phyloP scores from a whole-genome alignment of 1,140 invertebrate species.

The Leptinotarsa undecemlineata region DNA sequence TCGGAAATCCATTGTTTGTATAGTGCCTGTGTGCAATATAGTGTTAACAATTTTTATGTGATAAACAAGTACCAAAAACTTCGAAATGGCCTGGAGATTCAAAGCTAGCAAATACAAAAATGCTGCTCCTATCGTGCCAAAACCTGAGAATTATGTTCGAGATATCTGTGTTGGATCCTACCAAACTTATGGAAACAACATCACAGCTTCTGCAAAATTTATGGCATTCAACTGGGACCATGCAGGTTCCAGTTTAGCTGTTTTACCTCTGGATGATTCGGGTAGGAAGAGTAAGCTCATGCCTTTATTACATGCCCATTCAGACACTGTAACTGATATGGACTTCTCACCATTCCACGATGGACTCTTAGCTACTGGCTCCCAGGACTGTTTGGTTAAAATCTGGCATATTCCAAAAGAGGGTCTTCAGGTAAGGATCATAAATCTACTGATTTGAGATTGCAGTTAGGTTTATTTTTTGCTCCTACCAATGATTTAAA shows the following conservation, averaged over 20 bases:
- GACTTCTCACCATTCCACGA: slow-evolving; percentile 95
- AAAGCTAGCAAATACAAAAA: slow-evolving; percentile 97
- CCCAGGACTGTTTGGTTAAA: slow-evolving; percentile 88
- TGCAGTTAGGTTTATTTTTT: too few relatives aligned
- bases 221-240: slow-evolving; percentile 94
- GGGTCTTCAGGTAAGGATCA: slow-evolving; percentile 60
- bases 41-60: background rate
- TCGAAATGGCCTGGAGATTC: slow-evolving; percentile 86
- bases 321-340: slow-evolving; percentile 92
- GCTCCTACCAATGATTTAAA: too few relatives aligned
- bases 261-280: slow-evolving; percentile 78
- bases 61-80: slow-evolving; percentile 13
- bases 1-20: background rate
- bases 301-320: slow-evolving; percentile 81
- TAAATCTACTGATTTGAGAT: too few relatives aligned
- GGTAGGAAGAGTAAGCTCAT: slow-evolving; percentile 84
- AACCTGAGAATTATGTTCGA: slow-evolving; percentile 86
- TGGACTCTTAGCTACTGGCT: slow-evolving; percentile 85
- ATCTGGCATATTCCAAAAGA: slow-evolving; percentile 83
- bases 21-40: background rate
- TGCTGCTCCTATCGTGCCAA: slow-evolving; percentile 89
- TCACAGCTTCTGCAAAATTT: slow-evolving; percentile 87
- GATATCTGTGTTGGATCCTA: slow-evolving; percentile 89
- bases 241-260: slow-evolving; percentile 81
- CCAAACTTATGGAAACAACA: slow-evolving; percentile 92